A percentile compares a stretch with the other conserved stretches of the same genome.
phyloP scores from a whole-genome alignment of 2,888 invertebrate species.

The Eremobia ochroleuca region DNA sequence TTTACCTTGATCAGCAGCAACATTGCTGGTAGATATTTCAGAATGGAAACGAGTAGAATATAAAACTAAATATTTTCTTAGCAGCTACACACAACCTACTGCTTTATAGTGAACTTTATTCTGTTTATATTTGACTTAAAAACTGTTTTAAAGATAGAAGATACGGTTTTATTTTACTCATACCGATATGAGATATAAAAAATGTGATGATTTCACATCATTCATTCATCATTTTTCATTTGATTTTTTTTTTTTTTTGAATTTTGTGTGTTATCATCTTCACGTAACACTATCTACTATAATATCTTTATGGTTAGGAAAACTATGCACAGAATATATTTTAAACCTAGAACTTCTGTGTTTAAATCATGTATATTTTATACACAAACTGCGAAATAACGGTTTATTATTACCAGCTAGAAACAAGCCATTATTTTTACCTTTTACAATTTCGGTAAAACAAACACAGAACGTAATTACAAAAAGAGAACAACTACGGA shows the following conservation, averaged over 20 bases:
- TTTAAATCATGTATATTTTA: neutral
- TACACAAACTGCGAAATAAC: constrained; percentile 6
- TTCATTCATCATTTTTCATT: too few species aligned
- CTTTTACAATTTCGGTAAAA: constrained; percentile 38
- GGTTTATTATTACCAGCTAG: constrained; percentile 1
- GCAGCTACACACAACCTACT: neutral
- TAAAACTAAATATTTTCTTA: neutral
- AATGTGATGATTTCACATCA: too few species aligned
- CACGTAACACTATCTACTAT: too few species aligned
- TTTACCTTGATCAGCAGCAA: neutral
- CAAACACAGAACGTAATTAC: constrained; percentile 39
- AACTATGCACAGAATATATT: neutral
- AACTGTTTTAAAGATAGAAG: neutral
- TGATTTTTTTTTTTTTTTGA: too few species aligned
- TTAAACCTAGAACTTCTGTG: neutral
- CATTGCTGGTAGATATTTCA: neutral
- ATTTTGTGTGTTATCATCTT: too few species aligned
- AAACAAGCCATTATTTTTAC: constrained; percentile 28
- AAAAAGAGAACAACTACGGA: constrained; percentile 48
- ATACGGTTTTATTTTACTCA: neutral
- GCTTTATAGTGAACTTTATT: neutral
- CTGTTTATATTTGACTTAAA: neutral
- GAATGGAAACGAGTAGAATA: neutral
- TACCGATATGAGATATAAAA: neutral
- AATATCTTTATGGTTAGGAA: neutral